Conservation (phyloP, 2,888 invertebrate species). For the Caenorhabditis sp. region DNA sequence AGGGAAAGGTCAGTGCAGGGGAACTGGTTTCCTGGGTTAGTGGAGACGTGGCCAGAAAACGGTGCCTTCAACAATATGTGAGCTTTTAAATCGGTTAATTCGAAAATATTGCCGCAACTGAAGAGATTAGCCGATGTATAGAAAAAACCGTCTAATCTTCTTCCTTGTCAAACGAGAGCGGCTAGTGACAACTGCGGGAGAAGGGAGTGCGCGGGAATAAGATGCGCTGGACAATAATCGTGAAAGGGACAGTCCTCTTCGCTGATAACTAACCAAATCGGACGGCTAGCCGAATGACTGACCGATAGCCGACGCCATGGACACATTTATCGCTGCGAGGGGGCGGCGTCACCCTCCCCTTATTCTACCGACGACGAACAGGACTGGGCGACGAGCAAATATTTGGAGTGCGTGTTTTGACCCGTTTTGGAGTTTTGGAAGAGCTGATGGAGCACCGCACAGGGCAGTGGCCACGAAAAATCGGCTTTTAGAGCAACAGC, state of each 20-base stretch:
- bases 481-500: slow-evolving; percentile 38
- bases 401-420: slow-evolving; percentile 59
- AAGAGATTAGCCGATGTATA: too few relatives aligned
- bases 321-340: slow-evolving; percentile 16
- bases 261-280: slow-evolving; percentile 42
- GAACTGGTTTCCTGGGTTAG: slow-evolving; percentile 1
- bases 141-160: slow-evolving; percentile 15
- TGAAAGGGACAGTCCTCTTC: slow-evolving; percentile 26
- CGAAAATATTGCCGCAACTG: too few relatives aligned
- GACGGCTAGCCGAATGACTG: slow-evolving; percentile 20
- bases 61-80: too few relatives aligned
- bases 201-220: neutral
- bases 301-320: slow-evolving; percentile 21
- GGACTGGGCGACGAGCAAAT: slow-evolving; percentile 52
- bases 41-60: too few relatives aligned
- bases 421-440: slow-evolving; percentile 52
- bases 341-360: slow-evolving; percentile 19
- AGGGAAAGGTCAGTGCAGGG: neutral
- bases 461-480: slow-evolving; percentile 5
- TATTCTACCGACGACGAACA: slow-evolving; percentile 25
- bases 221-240: slow-evolving; percentile 10
- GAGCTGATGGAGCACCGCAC: neutral
- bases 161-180: slow-evolving; percentile 1
- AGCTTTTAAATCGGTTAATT: too few relatives aligned
- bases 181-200: slow-evolving; percentile 1